A percentile compares a stretch with the other conserved stretches of the same genome.
phyloP scores from a whole-genome alignment of 2,797 vertebrate genomes.

The Peromyscus aztecus region DNA sequence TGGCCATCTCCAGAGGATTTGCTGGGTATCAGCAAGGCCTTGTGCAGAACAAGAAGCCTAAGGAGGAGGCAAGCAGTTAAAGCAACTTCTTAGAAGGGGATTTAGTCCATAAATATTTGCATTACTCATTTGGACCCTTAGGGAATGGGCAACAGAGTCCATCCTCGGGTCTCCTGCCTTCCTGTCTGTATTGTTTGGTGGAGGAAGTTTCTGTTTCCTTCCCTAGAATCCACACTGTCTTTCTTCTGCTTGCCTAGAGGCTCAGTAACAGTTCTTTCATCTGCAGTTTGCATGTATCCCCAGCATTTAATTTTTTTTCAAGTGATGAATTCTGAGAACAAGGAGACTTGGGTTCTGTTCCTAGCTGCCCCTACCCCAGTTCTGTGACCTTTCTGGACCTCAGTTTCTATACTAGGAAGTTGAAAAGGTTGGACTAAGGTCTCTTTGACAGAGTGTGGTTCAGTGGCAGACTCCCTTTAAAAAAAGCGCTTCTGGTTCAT shows the following conservation, averaged over 20 bases:
- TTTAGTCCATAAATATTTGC: slow-evolving; percentile 6
- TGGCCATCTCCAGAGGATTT: slow-evolving; percentile 63
- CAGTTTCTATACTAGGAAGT: slow-evolving; percentile 46
- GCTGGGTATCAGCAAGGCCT: slow-evolving; percentile 28
- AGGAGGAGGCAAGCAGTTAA: background rate
- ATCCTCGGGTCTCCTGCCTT: slow-evolving; percentile 31
- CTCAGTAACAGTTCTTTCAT: slow-evolving; percentile 35
- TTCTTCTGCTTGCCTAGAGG: background rate
- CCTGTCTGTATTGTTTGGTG: slow-evolving; percentile 4
- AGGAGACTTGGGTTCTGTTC: slow-evolving; percentile 1
- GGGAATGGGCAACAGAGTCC: slow-evolving; percentile 1
- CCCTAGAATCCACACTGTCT: background rate
- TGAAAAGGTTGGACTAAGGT: slow-evolving; percentile 46
- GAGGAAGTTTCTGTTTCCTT: slow-evolving; percentile 1
- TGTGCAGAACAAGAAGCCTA: slow-evolving; percentile 46
- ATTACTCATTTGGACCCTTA: slow-evolving; percentile 8
- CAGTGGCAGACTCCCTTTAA: background rate
- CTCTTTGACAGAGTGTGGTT: slow-evolving; percentile 24
- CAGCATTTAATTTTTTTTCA: slow-evolving; percentile 33
- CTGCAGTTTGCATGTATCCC: background rate
- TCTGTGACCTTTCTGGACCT: slow-evolving; percentile 41
- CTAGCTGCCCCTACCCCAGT: background rate
- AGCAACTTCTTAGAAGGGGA: slow-evolving; percentile 65
- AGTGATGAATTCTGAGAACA: slow-evolving; percentile 46
- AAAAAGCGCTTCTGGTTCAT: slow-evolving; percentile 61